phyloP scores from a whole-genome alignment of 92 coral and sea anemone genomes.

The Zoanthus solanderi region DNA sequence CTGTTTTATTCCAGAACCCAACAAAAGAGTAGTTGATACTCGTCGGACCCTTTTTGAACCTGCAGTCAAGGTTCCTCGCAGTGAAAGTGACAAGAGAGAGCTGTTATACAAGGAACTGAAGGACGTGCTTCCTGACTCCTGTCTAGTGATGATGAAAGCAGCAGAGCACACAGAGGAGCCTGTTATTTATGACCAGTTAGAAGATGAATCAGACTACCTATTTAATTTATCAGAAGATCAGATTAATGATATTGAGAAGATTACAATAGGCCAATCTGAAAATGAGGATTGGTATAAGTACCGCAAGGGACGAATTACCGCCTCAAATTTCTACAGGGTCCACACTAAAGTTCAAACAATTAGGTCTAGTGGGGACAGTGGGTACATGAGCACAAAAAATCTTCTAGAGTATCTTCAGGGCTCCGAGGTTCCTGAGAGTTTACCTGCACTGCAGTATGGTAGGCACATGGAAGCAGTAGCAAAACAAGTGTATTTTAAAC shows the following conservation, averaged over 20 bases:
- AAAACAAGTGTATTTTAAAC: conserved; percentile 45
- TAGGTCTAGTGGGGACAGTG: conserved; percentile 43
- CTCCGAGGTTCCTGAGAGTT: conserved; percentile 31
- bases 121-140: conserved; percentile 43
- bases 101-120: conserved; percentile 37
- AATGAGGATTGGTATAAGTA: conserved; percentile 45
- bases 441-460: conserved; percentile 50
- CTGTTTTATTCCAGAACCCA: conserved; percentile 37
- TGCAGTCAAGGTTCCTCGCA: conserved; percentile 28
- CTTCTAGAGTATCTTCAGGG: conserved; percentile 40
- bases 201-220: conserved; percentile 11
- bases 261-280: conserved; percentile 48
- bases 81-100: conserved; percentile 31
- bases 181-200: conserved; percentile 1
- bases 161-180: conserved; percentile 36
- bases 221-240: conserved; percentile 26
- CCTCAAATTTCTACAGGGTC: conserved; percentile 48
- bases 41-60: conserved; percentile 50
- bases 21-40: conserved; percentile 34
- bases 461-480: conserved; percentile 52
- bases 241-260: conserved; percentile 36
- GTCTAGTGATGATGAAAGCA: conserved; percentile 47
- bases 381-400: conserved; percentile 37
- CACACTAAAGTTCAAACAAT: conserved; percentile 49
- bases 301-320: conserved; percentile 48